A percentile compares a stretch with the other conserved stretches of the same genome.
Evolutionary conservation across 2,113 vertebrate genomes (phyloP).

Genomic region (Colinus virginianus): DNA sequence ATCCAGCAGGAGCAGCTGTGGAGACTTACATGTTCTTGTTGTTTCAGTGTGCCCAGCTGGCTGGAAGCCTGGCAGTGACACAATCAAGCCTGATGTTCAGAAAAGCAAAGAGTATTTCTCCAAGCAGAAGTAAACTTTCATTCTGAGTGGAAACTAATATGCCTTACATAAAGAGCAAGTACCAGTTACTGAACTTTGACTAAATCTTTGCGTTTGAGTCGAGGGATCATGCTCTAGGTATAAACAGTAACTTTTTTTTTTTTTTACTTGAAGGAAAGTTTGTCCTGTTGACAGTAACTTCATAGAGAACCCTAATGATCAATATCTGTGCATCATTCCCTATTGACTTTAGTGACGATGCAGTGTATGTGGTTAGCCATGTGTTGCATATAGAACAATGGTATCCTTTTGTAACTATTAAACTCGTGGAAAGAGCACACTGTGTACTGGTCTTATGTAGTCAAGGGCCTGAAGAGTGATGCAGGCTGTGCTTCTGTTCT

Average conservation of each 20-base stretch:
- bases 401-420: constrained; percentile 75
- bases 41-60: constrained; percentile 96
- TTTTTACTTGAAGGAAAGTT: constrained; percentile 61
- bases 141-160: constrained; percentile 40
- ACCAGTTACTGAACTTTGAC: constrained; percentile 60
- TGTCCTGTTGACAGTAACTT: constrained; percentile 53
- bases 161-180: constrained; percentile 57
- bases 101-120: constrained; percentile 97
- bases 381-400: constrained; percentile 45
- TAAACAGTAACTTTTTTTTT: constrained; percentile 48
- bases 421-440: constrained; percentile 62
- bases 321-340: constrained; percentile 35
- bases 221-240: constrained; percentile 50
- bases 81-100: constrained; percentile 95
- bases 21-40: constrained; percentile 33
- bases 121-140: constrained; percentile 84
- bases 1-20: neutral
- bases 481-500: neutral
- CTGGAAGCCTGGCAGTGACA: constrained; percentile 98
- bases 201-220: constrained; percentile 54
- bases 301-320: constrained; percentile 36
- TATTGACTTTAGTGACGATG: constrained; percentile 42
- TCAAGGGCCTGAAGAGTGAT: neutral
- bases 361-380: constrained; percentile 54
- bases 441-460: neutral